Conservation (phyloP, 2,888 invertebrate species). For the Cephonodes hylas region DNA sequence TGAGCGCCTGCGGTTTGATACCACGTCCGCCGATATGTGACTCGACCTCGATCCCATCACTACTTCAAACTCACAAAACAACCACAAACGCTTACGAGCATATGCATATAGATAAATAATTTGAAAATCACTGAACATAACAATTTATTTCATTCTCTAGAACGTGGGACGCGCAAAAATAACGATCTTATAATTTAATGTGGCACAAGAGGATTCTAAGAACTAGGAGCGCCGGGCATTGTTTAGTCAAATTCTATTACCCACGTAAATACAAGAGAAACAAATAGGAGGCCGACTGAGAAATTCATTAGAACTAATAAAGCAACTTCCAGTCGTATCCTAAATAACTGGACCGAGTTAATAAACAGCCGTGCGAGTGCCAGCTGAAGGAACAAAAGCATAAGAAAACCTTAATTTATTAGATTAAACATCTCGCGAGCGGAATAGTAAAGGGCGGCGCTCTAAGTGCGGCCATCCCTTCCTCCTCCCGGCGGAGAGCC, state of each 20-base stretch:
- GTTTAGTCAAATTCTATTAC: conserved; percentile 10
- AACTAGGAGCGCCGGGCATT: not conserved
- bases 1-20: too few species aligned
- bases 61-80: too few species aligned
- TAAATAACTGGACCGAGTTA: conserved; percentile 8
- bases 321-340: conserved; percentile 7
- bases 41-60: too few species aligned
- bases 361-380: conserved; percentile 4
- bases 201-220: not conserved
- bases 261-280: conserved; percentile 5
- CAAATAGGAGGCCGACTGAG: not conserved
- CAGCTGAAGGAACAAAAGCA: conserved; percentile 7
- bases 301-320: conserved; percentile 14
- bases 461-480: not conserved
- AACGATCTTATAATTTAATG: conserved; percentile 5
- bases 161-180: not conserved
- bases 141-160: not conserved
- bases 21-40: too few species aligned
- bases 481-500: not conserved
- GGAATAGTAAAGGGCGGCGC: conserved; percentile 6
- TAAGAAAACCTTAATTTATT: conserved; percentile 11
- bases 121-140: not conserved
- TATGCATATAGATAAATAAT: not conserved
- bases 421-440: conserved; percentile 7
- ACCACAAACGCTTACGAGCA: too few species aligned